Conservation (phyloP, 2,797 vertebrate genomes). For the Tangara arthus region DNA sequence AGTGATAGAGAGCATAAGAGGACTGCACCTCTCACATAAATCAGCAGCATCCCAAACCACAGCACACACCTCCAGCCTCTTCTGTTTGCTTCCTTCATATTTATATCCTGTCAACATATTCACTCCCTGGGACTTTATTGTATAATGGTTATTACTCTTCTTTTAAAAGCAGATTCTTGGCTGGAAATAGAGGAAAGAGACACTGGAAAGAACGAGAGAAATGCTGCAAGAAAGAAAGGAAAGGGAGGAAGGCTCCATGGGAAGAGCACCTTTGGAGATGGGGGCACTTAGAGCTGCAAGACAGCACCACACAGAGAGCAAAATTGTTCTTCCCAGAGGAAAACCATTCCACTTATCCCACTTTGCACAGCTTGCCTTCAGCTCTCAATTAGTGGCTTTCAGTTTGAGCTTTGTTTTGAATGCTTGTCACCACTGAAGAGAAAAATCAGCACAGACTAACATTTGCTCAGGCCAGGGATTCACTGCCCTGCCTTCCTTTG, state of each 20-base stretch:
- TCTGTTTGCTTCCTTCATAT: background rate
- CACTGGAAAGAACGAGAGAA: background rate
- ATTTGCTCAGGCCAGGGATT: background rate
- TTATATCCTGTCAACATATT: background rate
- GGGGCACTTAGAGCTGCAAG: background rate
- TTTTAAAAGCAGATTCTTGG: background rate
- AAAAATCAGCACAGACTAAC: background rate
- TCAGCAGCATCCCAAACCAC: background rate
- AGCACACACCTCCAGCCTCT: background rate
- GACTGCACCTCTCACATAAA: background rate
- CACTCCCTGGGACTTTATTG: background rate
- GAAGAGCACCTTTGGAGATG: background rate
- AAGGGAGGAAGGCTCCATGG: background rate
- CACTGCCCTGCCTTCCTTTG: background rate
- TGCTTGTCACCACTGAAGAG: background rate
- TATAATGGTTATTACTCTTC: background rate
- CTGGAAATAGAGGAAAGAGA: background rate
- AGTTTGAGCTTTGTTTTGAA: constrained; percentile 15
- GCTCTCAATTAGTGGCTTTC: constrained; percentile 26
- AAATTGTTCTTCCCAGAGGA: background rate
- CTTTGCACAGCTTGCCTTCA: background rate
- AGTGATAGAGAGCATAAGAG: background rate
- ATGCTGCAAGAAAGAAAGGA: background rate
- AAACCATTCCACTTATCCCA: background rate
- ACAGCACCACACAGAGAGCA: background rate